Base-by-base conservation (phyloP, 2,888 invertebrate genomes). In the Trimorus sp. region DNA sequence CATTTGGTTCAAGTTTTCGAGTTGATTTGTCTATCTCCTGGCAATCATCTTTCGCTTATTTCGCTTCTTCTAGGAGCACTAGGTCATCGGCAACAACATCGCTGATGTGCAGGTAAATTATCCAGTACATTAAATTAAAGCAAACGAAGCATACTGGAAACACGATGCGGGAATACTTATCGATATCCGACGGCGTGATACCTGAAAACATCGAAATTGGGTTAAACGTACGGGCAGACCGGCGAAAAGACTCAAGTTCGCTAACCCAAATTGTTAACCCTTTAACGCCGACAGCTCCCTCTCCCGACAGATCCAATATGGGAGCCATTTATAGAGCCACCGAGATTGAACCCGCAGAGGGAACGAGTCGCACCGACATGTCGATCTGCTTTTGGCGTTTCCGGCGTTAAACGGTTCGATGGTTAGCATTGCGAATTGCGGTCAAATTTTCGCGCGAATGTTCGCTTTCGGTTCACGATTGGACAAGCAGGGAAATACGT, bases 41-140 rank as follows among this genome's bases (percentile, higher is more conserved):
- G 68, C 36, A 65, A 68, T 78, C 68, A 77, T 65, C 53, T 73
- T 70, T 75, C 53, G 70, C 85, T 88, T 91, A 91, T 85, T 91
- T 91, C 38, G 90, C 91, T 82, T 91, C 90, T 83, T 90, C 90
- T 83, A 91, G 89, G 40, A 91, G 85, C 92, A 97, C 97, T 93
- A 98, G 94, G 93, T 97, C 98, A 92, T 98, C 97, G 92, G 97
- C 97, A 89, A 98, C 97, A 90, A 97, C 97, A 94, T 98, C 98
- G 92, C 97, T 97, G 92, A 98, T 98, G 94, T 98, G 98, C 89
- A 98, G 94, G 92, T 98, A 98, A 91, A 98, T 98, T 93, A 98
- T 98, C 98, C 98, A 98, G 93, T 98, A 98, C 98, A 98, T 98
- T 88, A 98, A 95, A 93, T 99, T 99, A 95, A 99, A 99, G 93